Conservation (phyloP, 2,113 vertebrate genomes). For the Benitochromis conjunctus region DNA sequence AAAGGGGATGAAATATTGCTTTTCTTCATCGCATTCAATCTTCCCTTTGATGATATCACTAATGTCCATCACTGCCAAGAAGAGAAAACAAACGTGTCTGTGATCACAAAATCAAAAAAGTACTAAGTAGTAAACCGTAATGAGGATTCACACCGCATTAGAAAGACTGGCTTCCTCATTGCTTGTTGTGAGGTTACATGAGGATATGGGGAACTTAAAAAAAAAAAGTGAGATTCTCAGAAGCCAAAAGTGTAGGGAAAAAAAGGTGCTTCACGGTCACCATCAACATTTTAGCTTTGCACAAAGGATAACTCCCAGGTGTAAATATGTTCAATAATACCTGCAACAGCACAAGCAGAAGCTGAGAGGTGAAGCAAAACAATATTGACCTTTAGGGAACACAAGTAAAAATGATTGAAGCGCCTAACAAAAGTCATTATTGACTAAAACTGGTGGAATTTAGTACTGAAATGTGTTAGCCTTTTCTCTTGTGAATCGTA, state of each 20-base stretch:
- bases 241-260: not conserved
- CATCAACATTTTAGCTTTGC: conserved; percentile 7
- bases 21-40: conserved; percentile 91
- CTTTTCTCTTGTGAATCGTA: not conserved
- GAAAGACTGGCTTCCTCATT: not conserved
- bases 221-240: not conserved
- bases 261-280: not conserved
- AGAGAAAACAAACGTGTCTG: conserved; percentile 11
- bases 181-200: not conserved
- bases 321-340: not conserved
- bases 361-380: not conserved
- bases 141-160: not conserved
- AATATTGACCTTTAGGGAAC: not conserved
- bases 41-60: conserved; percentile 96
- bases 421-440: not conserved
- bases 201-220: not conserved
- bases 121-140: not conserved
- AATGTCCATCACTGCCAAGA: conserved; percentile 92
- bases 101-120: conserved; percentile 12
- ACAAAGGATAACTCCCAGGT: not conserved
- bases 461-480: not conserved
- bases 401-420: not conserved
- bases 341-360: not conserved
- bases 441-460: not conserved
- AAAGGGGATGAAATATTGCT: conserved; percentile 96